phyloP scores from a whole-genome alignment of 2,888 invertebrate genomes.

The Drosophila lacicola region DNA sequence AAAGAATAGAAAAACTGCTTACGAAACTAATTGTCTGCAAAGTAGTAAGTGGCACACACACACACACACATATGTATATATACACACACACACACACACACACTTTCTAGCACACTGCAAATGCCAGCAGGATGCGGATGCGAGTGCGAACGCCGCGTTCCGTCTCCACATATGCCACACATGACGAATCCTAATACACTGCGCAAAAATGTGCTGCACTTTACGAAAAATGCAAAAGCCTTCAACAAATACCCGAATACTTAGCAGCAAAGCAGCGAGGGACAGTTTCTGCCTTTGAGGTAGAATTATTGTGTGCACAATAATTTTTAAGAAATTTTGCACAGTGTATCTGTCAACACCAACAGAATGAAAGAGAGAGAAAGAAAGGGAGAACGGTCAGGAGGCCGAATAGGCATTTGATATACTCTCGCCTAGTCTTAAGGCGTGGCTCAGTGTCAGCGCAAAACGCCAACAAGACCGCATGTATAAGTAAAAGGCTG shows the following conservation, averaged over 20 bases:
- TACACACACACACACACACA: slow-evolving; percentile 3
- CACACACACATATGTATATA: not conserved
- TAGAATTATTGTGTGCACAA: too few relatives aligned
- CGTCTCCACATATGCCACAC: slow-evolving; percentile 11
- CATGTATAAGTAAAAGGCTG: not conserved
- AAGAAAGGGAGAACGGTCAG: not conserved
- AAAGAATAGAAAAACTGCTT: slow-evolving; percentile 61
- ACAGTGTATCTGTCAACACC: not conserved
- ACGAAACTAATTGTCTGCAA: slow-evolving; percentile 71
- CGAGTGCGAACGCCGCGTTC: slow-evolving; percentile 8
- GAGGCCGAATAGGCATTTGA: slow-evolving; percentile 15
- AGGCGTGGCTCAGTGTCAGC: not conserved
- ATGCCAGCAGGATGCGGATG: slow-evolving; percentile 21
- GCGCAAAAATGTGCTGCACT: not conserved
- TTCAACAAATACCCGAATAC: too few relatives aligned
- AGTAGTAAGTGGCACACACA: slow-evolving; percentile 35
- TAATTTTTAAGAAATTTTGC: not conserved
- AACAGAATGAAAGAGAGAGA: not conserved
- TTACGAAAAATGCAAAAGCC: too few relatives aligned
- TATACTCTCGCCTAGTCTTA: slow-evolving; percentile 11
- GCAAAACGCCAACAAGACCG: not conserved
- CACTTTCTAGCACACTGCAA: not conserved
- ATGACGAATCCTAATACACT: slow-evolving; percentile 24
- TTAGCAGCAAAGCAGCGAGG: too few relatives aligned
- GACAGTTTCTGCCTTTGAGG: too few relatives aligned